A percentile compares a stretch with the other conserved stretches of the same genome.
phyloP scores from a whole-genome alignment of 2,113 vertebrate species.

The Phyllostomus hastatus region DNA sequence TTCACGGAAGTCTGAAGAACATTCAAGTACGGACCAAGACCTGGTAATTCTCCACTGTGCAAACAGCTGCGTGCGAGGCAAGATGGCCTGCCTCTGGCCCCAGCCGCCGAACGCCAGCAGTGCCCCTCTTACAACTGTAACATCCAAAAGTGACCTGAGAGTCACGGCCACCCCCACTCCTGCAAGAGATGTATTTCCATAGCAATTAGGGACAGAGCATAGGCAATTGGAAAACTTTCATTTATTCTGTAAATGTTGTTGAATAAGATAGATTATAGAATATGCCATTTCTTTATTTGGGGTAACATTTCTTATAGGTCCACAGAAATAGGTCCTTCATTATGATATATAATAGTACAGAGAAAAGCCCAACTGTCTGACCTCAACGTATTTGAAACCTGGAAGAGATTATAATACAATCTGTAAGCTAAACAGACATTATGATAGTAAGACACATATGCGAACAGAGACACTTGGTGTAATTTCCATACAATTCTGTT shows the following conservation, averaged over 20 bases:
- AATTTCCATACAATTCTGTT: background rate
- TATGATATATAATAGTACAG: background rate
- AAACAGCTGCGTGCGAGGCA: background rate
- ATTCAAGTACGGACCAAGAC: background rate
- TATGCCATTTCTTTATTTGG: background rate
- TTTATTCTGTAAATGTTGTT: constrained; percentile 15
- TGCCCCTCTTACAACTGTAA: background rate
- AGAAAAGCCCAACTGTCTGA: background rate
- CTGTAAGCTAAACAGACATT: background rate
- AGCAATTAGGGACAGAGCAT: background rate
- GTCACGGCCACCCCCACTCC: background rate
- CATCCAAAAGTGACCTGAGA: background rate
- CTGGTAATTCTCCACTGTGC: background rate
- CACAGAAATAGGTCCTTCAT: background rate
- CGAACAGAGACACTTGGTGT: background rate
- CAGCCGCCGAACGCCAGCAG: background rate
- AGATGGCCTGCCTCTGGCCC: background rate
- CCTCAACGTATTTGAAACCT: background rate
- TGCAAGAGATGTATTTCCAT: background rate
- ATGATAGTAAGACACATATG: background rate
- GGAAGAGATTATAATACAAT: background rate
- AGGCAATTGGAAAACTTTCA: background rate
- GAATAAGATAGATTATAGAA: background rate
- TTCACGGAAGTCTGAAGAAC: background rate
- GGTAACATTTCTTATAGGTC: background rate